A percentile compares a stretch with the other conserved stretches of the same genome.
phyloP scores from a whole-genome alignment of 1,140 invertebrate species.

The Ladona fulva region DNA sequence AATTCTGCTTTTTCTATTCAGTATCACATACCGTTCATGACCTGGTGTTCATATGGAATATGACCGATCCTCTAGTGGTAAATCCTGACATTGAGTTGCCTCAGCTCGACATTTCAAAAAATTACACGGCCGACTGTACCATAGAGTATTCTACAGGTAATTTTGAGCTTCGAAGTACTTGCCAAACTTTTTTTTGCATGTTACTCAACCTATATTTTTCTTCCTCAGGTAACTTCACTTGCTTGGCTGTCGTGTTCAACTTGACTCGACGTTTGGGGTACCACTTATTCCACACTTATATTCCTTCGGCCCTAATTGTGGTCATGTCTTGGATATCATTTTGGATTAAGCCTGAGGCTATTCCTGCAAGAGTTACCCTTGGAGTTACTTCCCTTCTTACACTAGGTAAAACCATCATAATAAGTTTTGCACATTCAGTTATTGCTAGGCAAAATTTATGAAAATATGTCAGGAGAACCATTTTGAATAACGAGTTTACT shows the following conservation, averaged over 20 bases:
- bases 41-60: slow-evolving; percentile 78
- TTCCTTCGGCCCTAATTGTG: slow-evolving; percentile 79
- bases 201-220: background rate
- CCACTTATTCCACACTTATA: slow-evolving; percentile 84
- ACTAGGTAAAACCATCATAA: slow-evolving; percentile 44
- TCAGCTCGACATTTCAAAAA: slow-evolving; percentile 76
- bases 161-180: slow-evolving; percentile 17
- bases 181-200: background rate
- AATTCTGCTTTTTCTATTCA: slow-evolving; percentile 40
- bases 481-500: too few relatives aligned
- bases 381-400: slow-evolving; percentile 77
- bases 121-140: slow-evolving; percentile 79
- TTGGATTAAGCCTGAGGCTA: slow-evolving; percentile 87
- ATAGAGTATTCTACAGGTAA: slow-evolving; percentile 78
- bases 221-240: slow-evolving; percentile 69
- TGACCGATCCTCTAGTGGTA: slow-evolving; percentile 75
- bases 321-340: slow-evolving; percentile 92
- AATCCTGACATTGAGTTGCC: slow-evolving; percentile 79
- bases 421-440: background rate
- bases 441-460: background rate
- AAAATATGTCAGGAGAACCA: background rate
- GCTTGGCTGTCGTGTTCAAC: slow-evolving; percentile 76
- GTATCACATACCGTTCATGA: slow-evolving; percentile 79
- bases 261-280: slow-evolving; percentile 72
- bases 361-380: slow-evolving; percentile 68